Evolutionary conservation across 2,888 invertebrate species (phyloP).

Genomic region (Plebejus melissa): DNA sequence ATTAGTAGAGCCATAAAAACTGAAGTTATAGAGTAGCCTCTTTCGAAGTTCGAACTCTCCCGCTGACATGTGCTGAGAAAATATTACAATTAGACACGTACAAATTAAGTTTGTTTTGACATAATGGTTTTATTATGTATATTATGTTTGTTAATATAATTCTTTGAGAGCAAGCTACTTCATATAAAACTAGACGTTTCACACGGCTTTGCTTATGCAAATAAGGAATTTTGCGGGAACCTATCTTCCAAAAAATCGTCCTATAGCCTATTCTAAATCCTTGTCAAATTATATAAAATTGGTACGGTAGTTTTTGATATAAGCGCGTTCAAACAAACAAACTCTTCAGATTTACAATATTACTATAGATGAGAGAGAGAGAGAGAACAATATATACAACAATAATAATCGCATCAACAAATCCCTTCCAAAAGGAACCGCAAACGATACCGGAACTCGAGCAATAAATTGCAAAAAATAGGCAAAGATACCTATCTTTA

Average conservation of each 20-base stretch:
- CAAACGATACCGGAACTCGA: slow-evolving; percentile 28
- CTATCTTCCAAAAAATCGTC: too few species aligned
- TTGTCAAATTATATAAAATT: too few species aligned
- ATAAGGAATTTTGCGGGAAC: too few species aligned
- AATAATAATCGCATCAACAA: not conserved
- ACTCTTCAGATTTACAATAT: not conserved
- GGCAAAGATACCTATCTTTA: slow-evolving; percentile 30
- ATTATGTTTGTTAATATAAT: not conserved
- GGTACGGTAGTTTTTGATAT: too few species aligned
- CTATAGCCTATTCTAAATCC: too few species aligned
- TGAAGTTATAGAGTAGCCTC: not conserved
- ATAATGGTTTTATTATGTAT: slow-evolving; percentile 21
- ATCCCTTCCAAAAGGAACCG: not conserved
- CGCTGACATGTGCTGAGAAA: not conserved
- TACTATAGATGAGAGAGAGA: not conserved
- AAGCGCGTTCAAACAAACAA: not conserved
- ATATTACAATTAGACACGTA: slow-evolving; percentile 7
- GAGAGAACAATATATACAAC: too few species aligned
- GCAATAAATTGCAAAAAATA: slow-evolving; percentile 32
- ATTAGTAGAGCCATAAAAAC: not conserved
- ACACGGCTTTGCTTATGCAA: too few species aligned
- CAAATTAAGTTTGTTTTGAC: slow-evolving; percentile 22
- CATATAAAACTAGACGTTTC: not conserved
- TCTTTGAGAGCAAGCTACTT: not conserved
- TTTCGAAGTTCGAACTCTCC: not conserved